Percentiles rank a stretch among this genome's conserved stretches.
These are phyloP conservation scores for Alloscopus bannaensis DNA, from an alignment of 2,888 invertebrate species.

Conservation along the genomic window DNA sequence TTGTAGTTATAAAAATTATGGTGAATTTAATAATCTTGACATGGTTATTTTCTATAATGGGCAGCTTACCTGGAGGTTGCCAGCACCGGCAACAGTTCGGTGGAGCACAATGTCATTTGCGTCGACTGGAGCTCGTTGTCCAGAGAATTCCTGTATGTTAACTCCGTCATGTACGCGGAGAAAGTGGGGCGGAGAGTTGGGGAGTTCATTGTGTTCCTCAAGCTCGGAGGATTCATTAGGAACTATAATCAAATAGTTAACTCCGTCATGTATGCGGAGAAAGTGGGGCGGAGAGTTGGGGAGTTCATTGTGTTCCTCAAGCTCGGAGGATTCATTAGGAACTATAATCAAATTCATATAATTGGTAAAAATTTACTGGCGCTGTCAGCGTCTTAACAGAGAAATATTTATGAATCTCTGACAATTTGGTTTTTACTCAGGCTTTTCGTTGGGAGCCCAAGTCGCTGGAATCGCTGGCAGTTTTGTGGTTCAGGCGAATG, in stretches of 20 bases:
- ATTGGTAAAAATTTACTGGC: no score
- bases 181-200: conserved; percentile 70
- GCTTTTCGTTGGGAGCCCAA: conserved; percentile 45
- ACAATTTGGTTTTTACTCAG: background rate
- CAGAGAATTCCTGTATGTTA: conserved; percentile 70
- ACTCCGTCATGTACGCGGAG: conserved; percentile 70
- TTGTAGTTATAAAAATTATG: background rate
- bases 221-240: conserved; percentile 64
- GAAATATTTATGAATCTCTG: conserved; percentile 3
- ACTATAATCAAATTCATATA: conserved; percentile 64
- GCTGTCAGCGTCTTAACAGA: conserved; percentile 2
- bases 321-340: conserved; percentile 64
- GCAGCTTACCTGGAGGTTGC: conserved; percentile 59
- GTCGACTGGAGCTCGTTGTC: conserved; percentile 70
- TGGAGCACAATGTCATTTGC: conserved; percentile 67
- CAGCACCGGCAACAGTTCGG: conserved; percentile 44
- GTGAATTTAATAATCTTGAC: background rate
- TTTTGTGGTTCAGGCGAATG: conserved; percentile 63
- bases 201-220: conserved; percentile 67
- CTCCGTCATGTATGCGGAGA: conserved; percentile 70
- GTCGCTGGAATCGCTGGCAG: conserved; percentile 67
- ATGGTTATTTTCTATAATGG: background rate
- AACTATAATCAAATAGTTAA: conserved; percentile 69
- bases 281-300: conserved; percentile 70
- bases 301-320: conserved; percentile 67